phyloP scores from a whole-genome alignment of 35 echinoderm and acorn worm genomes.

The Apostichopus californicus region DNA sequence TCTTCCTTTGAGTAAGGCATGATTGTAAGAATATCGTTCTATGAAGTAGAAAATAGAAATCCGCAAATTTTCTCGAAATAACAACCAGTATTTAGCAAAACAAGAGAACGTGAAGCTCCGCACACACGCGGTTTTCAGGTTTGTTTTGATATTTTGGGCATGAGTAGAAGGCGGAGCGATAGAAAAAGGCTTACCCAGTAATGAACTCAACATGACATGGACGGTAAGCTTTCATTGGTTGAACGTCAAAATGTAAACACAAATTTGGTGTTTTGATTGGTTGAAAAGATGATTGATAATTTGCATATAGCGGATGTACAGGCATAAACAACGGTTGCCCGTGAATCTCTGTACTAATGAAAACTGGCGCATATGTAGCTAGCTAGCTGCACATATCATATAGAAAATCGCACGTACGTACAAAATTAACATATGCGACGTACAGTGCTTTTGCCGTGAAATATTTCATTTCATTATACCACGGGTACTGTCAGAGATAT shows the following conservation, averaged over 20 bases:
- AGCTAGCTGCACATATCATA: too few relatives aligned
- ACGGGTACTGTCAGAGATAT: too few relatives aligned
- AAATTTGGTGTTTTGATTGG: conserved; percentile 18
- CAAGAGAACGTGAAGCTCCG: background rate
- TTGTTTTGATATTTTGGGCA: conserved; percentile 50
- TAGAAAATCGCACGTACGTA: too few relatives aligned
- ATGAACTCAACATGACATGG: conserved; percentile 36
- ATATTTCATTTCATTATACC: too few relatives aligned
- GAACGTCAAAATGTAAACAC: conserved; percentile 18
- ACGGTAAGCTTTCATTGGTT: background rate
- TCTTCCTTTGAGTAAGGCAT: conserved; percentile 97
- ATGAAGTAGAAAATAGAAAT: background rate
- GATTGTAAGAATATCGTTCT: conserved; percentile 14
- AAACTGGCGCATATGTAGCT: background rate
- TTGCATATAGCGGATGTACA: conserved; percentile 56
- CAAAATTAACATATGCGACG: background rate
- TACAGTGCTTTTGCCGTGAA: background rate
- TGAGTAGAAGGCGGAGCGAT: conserved; percentile 34
- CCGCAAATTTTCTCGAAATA: conserved; percentile 8
- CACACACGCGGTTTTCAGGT: conserved; percentile 31
- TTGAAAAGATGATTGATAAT: background rate
- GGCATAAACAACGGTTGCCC: conserved; percentile 30
- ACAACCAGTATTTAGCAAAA: conserved; percentile 24
- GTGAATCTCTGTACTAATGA: background rate
- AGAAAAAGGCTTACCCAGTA: conserved; percentile 18